Evolutionary conservation across 2,113 vertebrate genomes (phyloP), one percentile per base, ranked within the genome.

Genomic region (Callionymus lyra): DNA sequence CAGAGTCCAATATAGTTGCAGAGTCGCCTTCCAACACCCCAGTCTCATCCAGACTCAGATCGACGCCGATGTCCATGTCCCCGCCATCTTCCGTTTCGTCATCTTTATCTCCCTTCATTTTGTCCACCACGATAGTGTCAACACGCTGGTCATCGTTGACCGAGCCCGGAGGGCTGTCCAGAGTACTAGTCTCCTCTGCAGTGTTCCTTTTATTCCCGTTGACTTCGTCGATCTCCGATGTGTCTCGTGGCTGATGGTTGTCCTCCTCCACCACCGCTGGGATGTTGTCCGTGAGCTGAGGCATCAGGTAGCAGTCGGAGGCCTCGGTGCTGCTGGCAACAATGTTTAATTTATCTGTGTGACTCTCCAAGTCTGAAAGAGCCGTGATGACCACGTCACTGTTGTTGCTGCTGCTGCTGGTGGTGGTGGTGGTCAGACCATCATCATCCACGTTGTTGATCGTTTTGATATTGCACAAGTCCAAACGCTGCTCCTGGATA

Each of bases 21-120:
- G 76, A 56, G 12, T 84, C 81, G 1, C 55, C 36, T 46, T 86
- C 82, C 65, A 86, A 52, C 37, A 84, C 68, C 0, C 82, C 84
- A 13, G 74, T 86, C 46, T 88, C 83, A 31, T 85, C 80, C 1
- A 86, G 67, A 48, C 74, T 85, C 41, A 87, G 74, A 66, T 86
- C 86, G 64, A 86, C 81, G 46, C 85, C 84, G 5, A 84, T 82
- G 57, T 86, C 84, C 84, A 82, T 84, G 44, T 85, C 83, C 31
- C 75, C 81, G 10, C 63, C 52, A 32, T 75, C 68, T 2, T 56
- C 63, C 6, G 38, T 67, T 41, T 60, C 59, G 15, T 49, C 70
- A 43, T 70, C 61, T 41, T 59, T 70, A 6, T 55, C 50, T 14
- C 63, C 71, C 42, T 60, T 59, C 47, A 65, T 76, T 56, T 42